Base-by-base conservation (phyloP, 2,113 vertebrate species). In the Microcebus lehilahytsara region DNA sequence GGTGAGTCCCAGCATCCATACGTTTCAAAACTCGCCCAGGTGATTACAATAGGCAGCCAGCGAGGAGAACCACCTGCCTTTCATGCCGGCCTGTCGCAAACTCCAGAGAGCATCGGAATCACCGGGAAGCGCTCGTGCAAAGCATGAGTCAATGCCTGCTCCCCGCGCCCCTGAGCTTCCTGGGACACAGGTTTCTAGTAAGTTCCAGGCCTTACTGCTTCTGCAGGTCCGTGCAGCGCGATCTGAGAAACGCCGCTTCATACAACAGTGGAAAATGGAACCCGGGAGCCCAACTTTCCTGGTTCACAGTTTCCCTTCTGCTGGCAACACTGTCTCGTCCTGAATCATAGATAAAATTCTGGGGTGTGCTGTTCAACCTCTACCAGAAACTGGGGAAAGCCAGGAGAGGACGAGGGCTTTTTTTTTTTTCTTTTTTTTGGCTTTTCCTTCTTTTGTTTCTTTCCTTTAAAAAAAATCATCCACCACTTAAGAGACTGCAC, bases 381-480 rank as follows among this genome's bases (percentile, higher is more conserved):
- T 42, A 27, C 17, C 74, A 34, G 83, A 74, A 30, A 40, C 51
- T 17, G 0, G 13, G 49, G 60, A 6, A 58, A 60, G 37, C 10
- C 27, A 5, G 25, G 46, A 2, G 9, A 49, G 17, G 42, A n/a
- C 4, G 25, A 27, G 56, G 19, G 71, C 77, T 88, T 56, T 42
- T 42, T 42, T 1, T 42, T 42, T 42, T 42, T 42, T 42, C 6
- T 3, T 40, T 58, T 58, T 58, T 19, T 19, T 4, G 75, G 42
- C n/a, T 62, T 84, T 58, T 88, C n/a, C 72, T 71, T 49, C 53
- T 78, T 72, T 85, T 30, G 5, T 58, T 86, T 85, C 62, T 86
- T 83, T 94, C 30, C 86, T 95, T 95, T 93, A 58, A 80, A 92
- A 92, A 86, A 75, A 85, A 34, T 12, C 95, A 92, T 23, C 74